Conservation (phyloP, 2,888 invertebrate genomes). For the Volucella inflata region DNA sequence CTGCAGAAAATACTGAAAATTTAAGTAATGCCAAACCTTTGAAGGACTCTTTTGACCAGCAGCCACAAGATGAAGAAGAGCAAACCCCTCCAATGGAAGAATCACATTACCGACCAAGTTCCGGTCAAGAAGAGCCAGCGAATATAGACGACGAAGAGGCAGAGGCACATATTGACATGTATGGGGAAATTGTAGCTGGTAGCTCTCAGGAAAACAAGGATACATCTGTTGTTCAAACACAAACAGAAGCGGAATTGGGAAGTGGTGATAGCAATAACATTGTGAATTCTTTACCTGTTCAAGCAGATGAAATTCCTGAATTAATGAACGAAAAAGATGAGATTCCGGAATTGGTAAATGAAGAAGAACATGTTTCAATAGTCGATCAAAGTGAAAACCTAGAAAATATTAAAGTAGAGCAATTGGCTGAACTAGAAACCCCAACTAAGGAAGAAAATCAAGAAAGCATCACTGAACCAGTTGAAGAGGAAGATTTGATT, state of each 20-base stretch:
- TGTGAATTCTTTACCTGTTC: not conserved
- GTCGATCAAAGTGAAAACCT: not conserved
- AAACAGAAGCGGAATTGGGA: conserved; percentile 27
- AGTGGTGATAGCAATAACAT: conserved; percentile 20
- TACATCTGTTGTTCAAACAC: not conserved
- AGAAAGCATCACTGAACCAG: not conserved
- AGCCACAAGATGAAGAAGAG: not conserved
- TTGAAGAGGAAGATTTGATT: not conserved
- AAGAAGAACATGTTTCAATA: not conserved
- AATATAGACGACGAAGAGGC: conserved; percentile 62
- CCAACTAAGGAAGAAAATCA: conserved; percentile 14
- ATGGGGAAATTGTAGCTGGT: conserved; percentile 26
- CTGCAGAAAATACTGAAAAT: conserved; percentile 1
- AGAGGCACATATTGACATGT: conserved; percentile 54
- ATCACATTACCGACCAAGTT: conserved; percentile 67
- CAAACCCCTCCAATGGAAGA: conserved; percentile 50
- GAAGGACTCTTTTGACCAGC: conserved; percentile 18
- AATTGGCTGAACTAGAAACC: not conserved
- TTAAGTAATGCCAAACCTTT: not conserved
- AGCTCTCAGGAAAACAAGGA: conserved; percentile 50
- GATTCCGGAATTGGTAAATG: not conserved
- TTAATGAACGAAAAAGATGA: not conserved
- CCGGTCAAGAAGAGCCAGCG: conserved; percentile 52
- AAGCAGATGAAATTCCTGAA: conserved; percentile 1
- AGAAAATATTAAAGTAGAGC: conserved; percentile 12